Percentiles rank a stretch among this genome's conserved stretches.
Conservation (phyloP, 2,113 vertebrate genomes). For the Plestiodon gilberti region DNA sequence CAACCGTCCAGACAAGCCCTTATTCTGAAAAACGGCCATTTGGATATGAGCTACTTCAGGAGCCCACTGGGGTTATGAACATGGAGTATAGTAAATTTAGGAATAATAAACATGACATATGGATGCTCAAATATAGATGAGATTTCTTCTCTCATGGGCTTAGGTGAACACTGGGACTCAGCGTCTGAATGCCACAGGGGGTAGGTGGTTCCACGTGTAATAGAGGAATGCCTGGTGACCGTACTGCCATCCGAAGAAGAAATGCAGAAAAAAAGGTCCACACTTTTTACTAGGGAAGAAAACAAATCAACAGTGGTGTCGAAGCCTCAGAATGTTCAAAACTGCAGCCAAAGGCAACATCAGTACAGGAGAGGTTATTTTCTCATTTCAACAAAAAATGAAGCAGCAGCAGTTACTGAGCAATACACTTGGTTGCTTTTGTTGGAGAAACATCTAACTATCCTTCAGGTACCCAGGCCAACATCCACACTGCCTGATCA, state of each 20-base stretch:
- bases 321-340: neutral
- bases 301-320: neutral
- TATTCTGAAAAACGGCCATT: neutral
- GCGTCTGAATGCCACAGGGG: neutral
- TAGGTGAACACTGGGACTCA: neutral
- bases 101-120: neutral
- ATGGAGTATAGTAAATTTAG: neutral
- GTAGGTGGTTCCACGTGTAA: neutral
- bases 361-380: neutral
- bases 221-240: neutral
- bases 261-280: neutral
- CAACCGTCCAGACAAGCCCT: neutral
- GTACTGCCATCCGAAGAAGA: neutral
- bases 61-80: neutral
- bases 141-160: neutral
- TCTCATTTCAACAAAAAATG: neutral
- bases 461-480: neutral
- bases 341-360: neutral
- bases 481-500: neutral
- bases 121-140: neutral
- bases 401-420: neutral
- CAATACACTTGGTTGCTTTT: neutral
- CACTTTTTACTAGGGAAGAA: neutral
- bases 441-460: neutral
- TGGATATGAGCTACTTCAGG: neutral